These are phyloP conservation scores for Telmatherina bonti DNA, from an alignment of 2,797 vertebrate species.

Conservation along the genomic window DNA sequence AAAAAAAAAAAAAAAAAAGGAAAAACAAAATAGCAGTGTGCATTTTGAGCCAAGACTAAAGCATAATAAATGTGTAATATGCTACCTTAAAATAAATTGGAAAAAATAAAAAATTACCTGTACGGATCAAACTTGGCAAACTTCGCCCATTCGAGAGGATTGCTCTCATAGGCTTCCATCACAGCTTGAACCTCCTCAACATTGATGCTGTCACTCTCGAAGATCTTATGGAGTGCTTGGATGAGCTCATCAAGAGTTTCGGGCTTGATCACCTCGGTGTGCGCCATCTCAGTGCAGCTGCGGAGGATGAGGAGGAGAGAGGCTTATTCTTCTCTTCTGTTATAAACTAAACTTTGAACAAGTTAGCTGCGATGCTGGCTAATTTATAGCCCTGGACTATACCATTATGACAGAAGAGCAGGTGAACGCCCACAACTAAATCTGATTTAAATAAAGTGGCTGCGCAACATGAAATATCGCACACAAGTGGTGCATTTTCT, in stretches of 20 bases:
- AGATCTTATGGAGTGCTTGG: conserved; percentile 86
- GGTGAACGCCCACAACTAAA: conserved; percentile 46
- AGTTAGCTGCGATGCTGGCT: no score
- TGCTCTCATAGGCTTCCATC: conserved; percentile 93
- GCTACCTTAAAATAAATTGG: background rate
- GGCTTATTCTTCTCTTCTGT: no score
- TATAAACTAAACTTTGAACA: conserved; percentile 11
- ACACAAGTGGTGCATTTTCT: background rate
- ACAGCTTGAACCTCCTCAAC: conserved; percentile 91
- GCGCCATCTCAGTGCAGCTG: conserved; percentile 80
- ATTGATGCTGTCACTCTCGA: conserved; percentile 86
- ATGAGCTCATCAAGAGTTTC: conserved; percentile 87
- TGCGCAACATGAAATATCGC: accelerated
- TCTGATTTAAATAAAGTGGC: conserved; percentile 1
- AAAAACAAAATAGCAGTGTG: background rate
- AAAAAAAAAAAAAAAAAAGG: background rate
- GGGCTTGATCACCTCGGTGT: conserved; percentile 87
- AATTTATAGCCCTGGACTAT: conserved; percentile 78
- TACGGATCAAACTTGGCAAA: conserved; percentile 92
- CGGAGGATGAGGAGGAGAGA: background rate
- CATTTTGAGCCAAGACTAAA: background rate
- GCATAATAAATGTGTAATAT: conserved; percentile 14
- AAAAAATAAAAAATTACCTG: conserved; percentile 83
- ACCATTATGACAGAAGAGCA: conserved; percentile 65
- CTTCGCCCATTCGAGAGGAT: conserved; percentile 89